A percentile compares a stretch with the other conserved stretches of the same genome.
Evolutionary conservation across 2,888 invertebrate species (phyloP).

Genomic region (Drosophila quasianomalipes): DNA sequence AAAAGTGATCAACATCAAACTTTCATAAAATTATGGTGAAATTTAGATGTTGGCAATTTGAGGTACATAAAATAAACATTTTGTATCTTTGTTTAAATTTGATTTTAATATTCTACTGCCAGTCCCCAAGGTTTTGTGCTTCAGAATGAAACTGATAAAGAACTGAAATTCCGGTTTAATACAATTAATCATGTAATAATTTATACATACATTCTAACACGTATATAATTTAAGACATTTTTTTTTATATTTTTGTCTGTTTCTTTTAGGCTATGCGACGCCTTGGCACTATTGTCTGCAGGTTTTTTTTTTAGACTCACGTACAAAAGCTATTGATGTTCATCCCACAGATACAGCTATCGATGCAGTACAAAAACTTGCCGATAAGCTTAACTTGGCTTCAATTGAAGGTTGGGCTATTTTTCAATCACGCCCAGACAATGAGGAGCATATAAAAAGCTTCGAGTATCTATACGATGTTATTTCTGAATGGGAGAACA

Average conservation of each 20-base stretch:
- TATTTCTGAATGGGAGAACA: conserved; percentile 96
- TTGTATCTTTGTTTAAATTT: background rate
- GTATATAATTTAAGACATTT: background rate
- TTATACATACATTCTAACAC: background rate
- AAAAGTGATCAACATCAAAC: no score
- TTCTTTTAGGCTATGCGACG: conserved; percentile 92
- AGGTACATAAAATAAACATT: background rate
- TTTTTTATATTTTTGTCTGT: background rate
- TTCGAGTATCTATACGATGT: conserved; percentile 97
- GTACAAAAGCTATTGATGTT: conserved; percentile 97
- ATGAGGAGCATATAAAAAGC: conserved; percentile 95
- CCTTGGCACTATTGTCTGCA: conserved; percentile 95
- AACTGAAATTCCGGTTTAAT: background rate
- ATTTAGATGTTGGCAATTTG: background rate
- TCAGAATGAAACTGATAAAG: background rate
- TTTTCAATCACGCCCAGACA: conserved; percentile 94
- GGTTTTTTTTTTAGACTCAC: conserved; percentile 97
- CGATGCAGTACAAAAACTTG: conserved; percentile 94
- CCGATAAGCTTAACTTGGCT: conserved; percentile 93
- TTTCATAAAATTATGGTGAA: no score
- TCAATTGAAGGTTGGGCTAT: conserved; percentile 97
- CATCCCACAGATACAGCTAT: conserved; percentile 97
- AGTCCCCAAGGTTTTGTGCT: background rate
- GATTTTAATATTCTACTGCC: background rate
- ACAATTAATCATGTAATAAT: background rate